Conservation (phyloP, 2,888 invertebrate species). For the Caenorhabditis afra region DNA sequence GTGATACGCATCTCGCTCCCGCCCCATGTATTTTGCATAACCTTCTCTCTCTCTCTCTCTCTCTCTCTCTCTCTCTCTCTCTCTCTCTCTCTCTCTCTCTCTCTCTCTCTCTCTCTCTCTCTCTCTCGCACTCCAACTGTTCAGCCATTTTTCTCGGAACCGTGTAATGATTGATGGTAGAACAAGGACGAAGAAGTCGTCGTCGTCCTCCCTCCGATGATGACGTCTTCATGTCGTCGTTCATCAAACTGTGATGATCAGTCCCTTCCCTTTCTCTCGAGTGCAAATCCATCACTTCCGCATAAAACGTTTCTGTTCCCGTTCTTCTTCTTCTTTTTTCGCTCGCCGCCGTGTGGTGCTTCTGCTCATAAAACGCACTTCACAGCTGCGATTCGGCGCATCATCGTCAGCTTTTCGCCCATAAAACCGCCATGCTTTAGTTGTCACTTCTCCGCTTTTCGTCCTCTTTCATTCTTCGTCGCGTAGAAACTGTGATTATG, state of each 20-base stretch:
- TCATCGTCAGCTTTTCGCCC: constrained; percentile 41
- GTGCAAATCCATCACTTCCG: constrained; percentile 7
- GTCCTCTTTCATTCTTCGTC: background rate
- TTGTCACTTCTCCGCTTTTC: constrained; percentile 32
- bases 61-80: constrained; percentile 1
- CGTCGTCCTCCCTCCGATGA: constrained; percentile 4
- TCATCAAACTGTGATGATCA: constrained; percentile 39
- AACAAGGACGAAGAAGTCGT: constrained; percentile 4
- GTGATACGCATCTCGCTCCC: constrained; percentile 13
- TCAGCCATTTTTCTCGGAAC: constrained; percentile 4
- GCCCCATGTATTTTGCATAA: constrained; percentile 24
- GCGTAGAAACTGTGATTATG: constrained; percentile 4
- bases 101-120: background rate
- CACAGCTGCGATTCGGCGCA: constrained; percentile 44
- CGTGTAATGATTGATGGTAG: constrained; percentile 37
- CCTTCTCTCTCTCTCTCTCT: background rate
- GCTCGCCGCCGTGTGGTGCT: background rate
- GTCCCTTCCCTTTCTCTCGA: constrained; percentile 22
- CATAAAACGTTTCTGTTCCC: constrained; percentile 24
- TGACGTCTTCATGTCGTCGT: constrained; percentile 30
- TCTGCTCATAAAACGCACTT: constrained; percentile 51
- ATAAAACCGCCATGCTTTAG: constrained; percentile 36
- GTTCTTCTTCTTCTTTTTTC: background rate
- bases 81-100: background rate
- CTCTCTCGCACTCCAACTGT: constrained; percentile 14